These are phyloP conservation scores for Molorchus minor DNA, from an alignment of 2,888 invertebrate species.

Conservation along the genomic window DNA sequence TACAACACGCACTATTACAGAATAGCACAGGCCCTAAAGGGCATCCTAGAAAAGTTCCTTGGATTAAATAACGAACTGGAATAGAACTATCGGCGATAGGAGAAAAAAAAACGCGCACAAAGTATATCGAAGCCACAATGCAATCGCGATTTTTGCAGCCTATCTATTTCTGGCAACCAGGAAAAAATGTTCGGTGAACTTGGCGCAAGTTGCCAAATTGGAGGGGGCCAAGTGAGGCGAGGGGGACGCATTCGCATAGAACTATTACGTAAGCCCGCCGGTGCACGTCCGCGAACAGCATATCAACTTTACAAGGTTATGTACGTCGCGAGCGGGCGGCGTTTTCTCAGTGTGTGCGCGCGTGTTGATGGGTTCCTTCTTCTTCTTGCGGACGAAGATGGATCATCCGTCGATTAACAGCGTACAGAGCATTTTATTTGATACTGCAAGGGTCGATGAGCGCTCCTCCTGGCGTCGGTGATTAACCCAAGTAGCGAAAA, in stretches of 20 bases:
- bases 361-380: background rate
- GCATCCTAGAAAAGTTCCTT: slow-evolving; percentile 25
- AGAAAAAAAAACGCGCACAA: slow-evolving; percentile 38
- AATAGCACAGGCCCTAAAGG: slow-evolving; percentile 18
- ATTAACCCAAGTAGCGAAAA: too few species aligned
- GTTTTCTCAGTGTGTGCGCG: slow-evolving; percentile 7
- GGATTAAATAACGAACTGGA: background rate
- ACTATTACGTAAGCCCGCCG: slow-evolving; percentile 60
- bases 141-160: slow-evolving; percentile 55
- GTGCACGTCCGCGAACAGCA: slow-evolving; percentile 55
- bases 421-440: too few species aligned
- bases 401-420: too few species aligned
- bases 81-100: background rate
- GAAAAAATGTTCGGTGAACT: slow-evolving; percentile 60
- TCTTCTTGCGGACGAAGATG: background rate
- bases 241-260: slow-evolving; percentile 56
- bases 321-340: slow-evolving; percentile 19
- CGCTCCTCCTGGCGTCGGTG: too few species aligned
- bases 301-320: slow-evolving; percentile 53
- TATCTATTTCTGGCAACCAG: slow-evolving; percentile 62
- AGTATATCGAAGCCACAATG: slow-evolving; percentile 45
- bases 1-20: slow-evolving; percentile 32
- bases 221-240: slow-evolving; percentile 51
- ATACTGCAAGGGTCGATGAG: too few species aligned
- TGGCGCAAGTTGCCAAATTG: slow-evolving; percentile 59